Evolutionary conservation across 2,113 vertebrate species (phyloP).

Genomic region (Reinhardtius hippoglossoides): DNA sequence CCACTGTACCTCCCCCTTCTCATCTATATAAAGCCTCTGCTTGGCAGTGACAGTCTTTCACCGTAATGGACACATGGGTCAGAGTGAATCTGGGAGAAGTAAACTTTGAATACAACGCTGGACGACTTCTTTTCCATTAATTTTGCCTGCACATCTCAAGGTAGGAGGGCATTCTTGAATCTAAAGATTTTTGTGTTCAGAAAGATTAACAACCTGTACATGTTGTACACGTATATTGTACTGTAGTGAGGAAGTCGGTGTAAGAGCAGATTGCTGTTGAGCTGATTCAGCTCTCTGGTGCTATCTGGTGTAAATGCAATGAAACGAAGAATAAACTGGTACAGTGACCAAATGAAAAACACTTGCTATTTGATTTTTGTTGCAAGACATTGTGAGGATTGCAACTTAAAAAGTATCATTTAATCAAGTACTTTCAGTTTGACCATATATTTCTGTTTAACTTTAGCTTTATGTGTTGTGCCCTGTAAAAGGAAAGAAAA

Average conservation of each 20-base stretch:
- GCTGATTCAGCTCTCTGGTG: constrained; percentile 18
- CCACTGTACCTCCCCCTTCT: constrained; percentile 45
- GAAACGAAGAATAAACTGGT: not conserved
- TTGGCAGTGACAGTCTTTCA: constrained; percentile 41
- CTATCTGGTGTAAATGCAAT: constrained; percentile 35
- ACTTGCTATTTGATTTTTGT: not conserved
- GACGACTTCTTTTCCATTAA: constrained; percentile 9
- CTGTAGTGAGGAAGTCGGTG: not conserved
- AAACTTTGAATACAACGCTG: not conserved
- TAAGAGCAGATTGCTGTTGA: not conserved
- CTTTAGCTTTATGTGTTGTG: not conserved
- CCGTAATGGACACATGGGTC: constrained; percentile 17
- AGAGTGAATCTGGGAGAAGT: constrained; percentile 26
- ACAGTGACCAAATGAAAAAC: not conserved
- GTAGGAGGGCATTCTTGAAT: constrained; percentile 31
- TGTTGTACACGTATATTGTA: not conserved
- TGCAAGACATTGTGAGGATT: not conserved
- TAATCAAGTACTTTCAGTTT: not conserved
- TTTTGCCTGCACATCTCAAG: constrained; percentile 3
- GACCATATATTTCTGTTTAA: not conserved
- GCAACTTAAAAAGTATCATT: not conserved
- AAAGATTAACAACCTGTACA: not conserved
- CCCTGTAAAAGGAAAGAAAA: not conserved
- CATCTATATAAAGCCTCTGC: constrained; percentile 68
- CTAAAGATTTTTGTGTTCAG: not conserved